Evolutionary conservation across 30 jellyfish, hydroid and myxozoan species (phyloP).

Genomic region (Turritopsis rubra): DNA sequence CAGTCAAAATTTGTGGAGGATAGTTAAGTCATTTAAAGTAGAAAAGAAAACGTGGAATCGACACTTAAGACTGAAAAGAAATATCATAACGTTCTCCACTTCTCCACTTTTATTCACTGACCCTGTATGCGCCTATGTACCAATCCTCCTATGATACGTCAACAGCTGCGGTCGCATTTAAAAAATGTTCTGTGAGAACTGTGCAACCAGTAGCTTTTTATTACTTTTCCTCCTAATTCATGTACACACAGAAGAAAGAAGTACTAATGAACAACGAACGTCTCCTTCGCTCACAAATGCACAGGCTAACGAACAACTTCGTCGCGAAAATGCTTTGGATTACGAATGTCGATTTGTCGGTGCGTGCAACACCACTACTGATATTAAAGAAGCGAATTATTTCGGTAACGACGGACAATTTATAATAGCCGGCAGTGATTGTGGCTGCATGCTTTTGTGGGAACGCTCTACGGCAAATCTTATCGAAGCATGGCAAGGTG

Average conservation of each 20-base stretch:
- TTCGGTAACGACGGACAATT: slow-evolving; percentile 80
- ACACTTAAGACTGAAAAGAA: too few species aligned
- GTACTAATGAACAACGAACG: not conserved
- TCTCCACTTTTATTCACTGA: too few species aligned
- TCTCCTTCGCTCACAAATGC: not conserved
- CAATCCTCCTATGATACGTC: too few species aligned
- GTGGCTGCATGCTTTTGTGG: slow-evolving; percentile 97
- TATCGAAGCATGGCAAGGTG: slow-evolving; percentile 97
- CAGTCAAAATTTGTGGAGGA: too few species aligned
- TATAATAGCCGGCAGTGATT: slow-evolving; percentile 95
- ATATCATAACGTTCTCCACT: too few species aligned
- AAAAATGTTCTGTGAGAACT: too few species aligned
- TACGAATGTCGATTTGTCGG: slow-evolving; percentile 80
- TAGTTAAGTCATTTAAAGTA: too few species aligned
- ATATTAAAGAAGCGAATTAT: slow-evolving; percentile 88
- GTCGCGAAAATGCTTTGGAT: slow-evolving; percentile 52
- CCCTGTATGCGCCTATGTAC: too few species aligned
- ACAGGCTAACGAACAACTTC: slow-evolving; percentile 3
- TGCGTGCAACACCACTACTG: slow-evolving; percentile 95
- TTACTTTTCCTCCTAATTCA: not conserved
- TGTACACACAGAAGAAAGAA: not conserved
- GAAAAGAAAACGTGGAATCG: too few species aligned
- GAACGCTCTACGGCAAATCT: slow-evolving; percentile 82
- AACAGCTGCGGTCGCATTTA: too few species aligned
- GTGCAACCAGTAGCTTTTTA: not conserved